phyloP scores from a whole-genome alignment of 2,888 invertebrate genomes.

The Napeogenes sylphis region DNA sequence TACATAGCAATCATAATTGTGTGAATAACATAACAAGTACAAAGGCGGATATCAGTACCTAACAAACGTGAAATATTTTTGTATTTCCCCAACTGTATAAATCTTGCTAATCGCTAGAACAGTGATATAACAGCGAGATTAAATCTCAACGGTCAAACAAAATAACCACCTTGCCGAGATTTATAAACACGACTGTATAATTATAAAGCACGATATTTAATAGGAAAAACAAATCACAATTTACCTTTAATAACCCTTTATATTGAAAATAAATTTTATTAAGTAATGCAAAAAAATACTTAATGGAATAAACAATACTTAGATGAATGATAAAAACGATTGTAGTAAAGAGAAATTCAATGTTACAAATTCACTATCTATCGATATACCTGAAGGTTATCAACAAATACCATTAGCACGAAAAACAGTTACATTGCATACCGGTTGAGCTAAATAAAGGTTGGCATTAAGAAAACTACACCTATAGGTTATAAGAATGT shows the following conservation, averaged over 20 bases:
- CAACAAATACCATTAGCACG: slow-evolving; percentile 28
- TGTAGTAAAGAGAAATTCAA: slow-evolving; percentile 23
- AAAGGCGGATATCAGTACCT: slow-evolving; percentile 41
- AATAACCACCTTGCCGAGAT: slow-evolving; percentile 23
- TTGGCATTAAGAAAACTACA: slow-evolving; percentile 26
- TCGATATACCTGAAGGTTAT: slow-evolving; percentile 22
- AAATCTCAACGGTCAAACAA: slow-evolving; percentile 23
- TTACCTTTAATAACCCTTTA: too few relatives aligned
- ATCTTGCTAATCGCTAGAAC: slow-evolving; percentile 25
- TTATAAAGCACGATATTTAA: slow-evolving; percentile 11
- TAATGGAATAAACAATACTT: too few relatives aligned
- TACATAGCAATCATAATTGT: not conserved
- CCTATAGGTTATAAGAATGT: slow-evolving; percentile 31
- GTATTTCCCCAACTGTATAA: slow-evolving; percentile 28
- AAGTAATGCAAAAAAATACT: not conserved
- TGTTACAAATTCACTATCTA: slow-evolving; percentile 20
- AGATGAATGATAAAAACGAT: too few relatives aligned
- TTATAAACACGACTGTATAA: slow-evolving; percentile 18
- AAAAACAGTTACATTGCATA: slow-evolving; percentile 29
- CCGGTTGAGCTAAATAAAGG: slow-evolving; percentile 26
- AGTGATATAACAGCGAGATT: slow-evolving; percentile 32
- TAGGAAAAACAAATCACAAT: not conserved
- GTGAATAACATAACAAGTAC: slow-evolving; percentile 41
- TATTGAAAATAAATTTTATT: too few relatives aligned
- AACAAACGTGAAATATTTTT: slow-evolving; percentile 34